A percentile compares a stretch with the other conserved stretches of the same genome.
These are phyloP conservation scores for Ornithoptera alexandrae DNA, from an alignment of 2,888 invertebrate species.

Conservation along the genomic window DNA sequence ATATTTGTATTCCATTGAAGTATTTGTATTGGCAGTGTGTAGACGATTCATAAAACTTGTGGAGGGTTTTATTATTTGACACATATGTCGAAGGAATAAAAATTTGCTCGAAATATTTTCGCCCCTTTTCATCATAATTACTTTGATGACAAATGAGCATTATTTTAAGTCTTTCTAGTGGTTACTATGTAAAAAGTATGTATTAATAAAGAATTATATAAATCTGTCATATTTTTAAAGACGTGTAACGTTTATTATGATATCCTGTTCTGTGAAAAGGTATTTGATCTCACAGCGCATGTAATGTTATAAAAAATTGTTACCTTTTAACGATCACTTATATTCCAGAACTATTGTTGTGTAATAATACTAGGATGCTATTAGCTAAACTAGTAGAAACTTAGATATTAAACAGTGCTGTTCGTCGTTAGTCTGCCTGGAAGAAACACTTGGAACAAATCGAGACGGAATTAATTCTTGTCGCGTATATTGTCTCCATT, in stretches of 20 bases:
- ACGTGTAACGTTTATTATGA: too few species aligned
- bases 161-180: too few species aligned
- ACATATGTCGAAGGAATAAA: constrained; percentile 6
- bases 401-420: neutral
- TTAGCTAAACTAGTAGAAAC: neutral
- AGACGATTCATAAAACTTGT: constrained; percentile 15
- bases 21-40: constrained; percentile 20
- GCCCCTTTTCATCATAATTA: neutral
- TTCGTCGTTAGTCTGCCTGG: neutral
- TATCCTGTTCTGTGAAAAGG: too few species aligned
- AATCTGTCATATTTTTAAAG: too few species aligned
- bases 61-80: constrained; percentile 12
- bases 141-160: neutral
- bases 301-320: too few species aligned
- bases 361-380: too few species aligned
- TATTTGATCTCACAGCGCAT: too few species aligned
- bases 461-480: constrained; percentile 1
- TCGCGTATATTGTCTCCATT: constrained; percentile 4
- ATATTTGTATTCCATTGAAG: constrained; percentile 24
- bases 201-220: too few species aligned
- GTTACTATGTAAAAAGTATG: too few species aligned
- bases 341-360: too few species aligned
- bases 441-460: neutral
- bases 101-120: constrained; percentile 4
- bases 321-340: too few species aligned